phyloP scores from a whole-genome alignment of 2,888 invertebrate species.

The Apotomis capreana region DNA sequence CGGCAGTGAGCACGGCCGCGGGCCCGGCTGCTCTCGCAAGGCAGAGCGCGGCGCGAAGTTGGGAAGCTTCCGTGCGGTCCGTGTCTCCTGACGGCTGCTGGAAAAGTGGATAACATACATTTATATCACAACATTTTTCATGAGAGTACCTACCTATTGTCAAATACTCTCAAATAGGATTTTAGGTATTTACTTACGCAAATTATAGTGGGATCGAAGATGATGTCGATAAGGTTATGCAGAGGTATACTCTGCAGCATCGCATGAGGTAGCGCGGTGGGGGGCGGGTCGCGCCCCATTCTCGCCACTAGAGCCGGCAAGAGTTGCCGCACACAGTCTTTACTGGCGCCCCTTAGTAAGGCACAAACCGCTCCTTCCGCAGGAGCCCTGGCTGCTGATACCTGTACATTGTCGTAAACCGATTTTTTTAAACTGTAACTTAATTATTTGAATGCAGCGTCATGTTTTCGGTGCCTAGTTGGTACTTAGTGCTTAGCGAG shows the following conservation, averaged over 20 bases:
- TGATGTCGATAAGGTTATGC: constrained; percentile 72
- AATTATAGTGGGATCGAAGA: constrained; percentile 72
- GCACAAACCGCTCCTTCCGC: constrained; percentile 79
- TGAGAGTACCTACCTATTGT: too few species aligned
- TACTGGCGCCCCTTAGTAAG: constrained; percentile 67
- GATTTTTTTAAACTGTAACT: too few species aligned
- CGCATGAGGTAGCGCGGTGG: constrained; percentile 78
- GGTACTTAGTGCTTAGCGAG: too few species aligned
- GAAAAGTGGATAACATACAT: background rate
- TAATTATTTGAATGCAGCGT: too few species aligned
- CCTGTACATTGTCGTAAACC: constrained; percentile 54
- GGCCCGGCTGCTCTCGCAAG: constrained; percentile 89
- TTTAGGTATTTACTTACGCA: constrained; percentile 56
- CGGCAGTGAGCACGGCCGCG: constrained; percentile 85
- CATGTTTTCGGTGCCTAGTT: too few species aligned
- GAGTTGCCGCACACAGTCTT: constrained; percentile 66
- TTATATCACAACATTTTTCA: too few species aligned
- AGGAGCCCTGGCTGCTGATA: constrained; percentile 71
- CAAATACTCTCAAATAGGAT: too few species aligned
- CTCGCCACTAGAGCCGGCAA: constrained; percentile 75
- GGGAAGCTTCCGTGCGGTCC: constrained; percentile 64
- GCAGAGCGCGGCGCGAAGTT: constrained; percentile 83
- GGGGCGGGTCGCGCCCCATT: constrained; percentile 78
- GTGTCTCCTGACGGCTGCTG: constrained; percentile 65
- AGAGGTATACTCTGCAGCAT: constrained; percentile 71